Evolutionary conservation across 2,888 invertebrate species (phyloP).

Genomic region (Cetonia aurata): DNA sequence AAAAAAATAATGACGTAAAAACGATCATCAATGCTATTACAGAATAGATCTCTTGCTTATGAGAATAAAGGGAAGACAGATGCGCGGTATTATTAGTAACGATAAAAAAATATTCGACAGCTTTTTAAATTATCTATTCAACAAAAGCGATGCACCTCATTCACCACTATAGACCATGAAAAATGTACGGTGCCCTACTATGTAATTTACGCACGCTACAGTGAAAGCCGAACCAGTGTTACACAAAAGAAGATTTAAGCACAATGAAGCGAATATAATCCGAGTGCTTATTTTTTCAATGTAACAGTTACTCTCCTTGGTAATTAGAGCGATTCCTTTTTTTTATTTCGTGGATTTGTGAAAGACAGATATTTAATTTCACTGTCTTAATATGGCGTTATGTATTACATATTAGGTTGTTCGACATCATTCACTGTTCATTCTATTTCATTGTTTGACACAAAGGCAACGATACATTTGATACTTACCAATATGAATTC

Average conservation of each 20-base stretch:
- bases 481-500: not conserved
- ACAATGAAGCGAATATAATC: conserved; percentile 41
- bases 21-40: conserved; percentile 7
- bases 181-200: conserved; percentile 53
- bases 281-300: not conserved
- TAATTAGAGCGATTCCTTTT: too few relatives aligned
- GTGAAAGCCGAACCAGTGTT: conserved; percentile 47
- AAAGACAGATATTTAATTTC: too few relatives aligned
- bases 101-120: conserved; percentile 36
- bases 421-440: too few relatives aligned
- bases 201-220: conserved; percentile 55
- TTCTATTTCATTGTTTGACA: too few relatives aligned
- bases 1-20: conserved; percentile 22
- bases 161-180: conserved; percentile 47
- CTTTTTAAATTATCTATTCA: conserved; percentile 50
- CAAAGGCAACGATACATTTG: too few relatives aligned
- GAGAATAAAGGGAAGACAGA: conserved; percentile 24
- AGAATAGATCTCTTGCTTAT: not conserved
- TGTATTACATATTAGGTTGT: too few relatives aligned
- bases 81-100: conserved; percentile 30
- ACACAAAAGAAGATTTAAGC: conserved; percentile 52
- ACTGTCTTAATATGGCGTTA: too few relatives aligned
- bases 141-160: conserved; percentile 47
- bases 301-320: too few relatives aligned
- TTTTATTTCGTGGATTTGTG: too few relatives aligned